Percentiles rank a stretch among this genome's conserved stretches.
Conservation (phyloP, 1,140 invertebrate genomes). For the Aphis craccivora region DNA sequence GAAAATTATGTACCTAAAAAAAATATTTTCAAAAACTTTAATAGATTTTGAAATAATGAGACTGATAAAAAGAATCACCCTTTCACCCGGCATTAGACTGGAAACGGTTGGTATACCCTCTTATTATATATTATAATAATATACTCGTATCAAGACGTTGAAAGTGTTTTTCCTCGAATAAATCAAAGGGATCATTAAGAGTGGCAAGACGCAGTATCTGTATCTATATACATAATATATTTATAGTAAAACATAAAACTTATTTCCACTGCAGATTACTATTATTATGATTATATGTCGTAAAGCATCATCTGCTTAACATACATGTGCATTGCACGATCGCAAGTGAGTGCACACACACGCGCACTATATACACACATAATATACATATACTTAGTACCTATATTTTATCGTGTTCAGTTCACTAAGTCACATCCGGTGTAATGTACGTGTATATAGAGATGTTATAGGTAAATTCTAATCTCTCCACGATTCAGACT, state of each 20-base stretch:
- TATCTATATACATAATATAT: too few species aligned
- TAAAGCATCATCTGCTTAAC: background rate
- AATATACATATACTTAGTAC: background rate
- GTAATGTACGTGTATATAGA: background rate
- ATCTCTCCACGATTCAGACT: background rate
- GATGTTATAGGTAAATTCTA: background rate
- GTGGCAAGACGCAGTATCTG: background rate
- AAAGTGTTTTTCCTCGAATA: background rate
- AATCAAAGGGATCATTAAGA: background rate
- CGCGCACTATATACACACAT: background rate
- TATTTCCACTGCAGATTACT: background rate
- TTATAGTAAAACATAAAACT: background rate
- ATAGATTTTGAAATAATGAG: too few species aligned
- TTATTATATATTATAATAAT: too few species aligned
- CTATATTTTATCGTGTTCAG: background rate
- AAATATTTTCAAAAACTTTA: too few species aligned
- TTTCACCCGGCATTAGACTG: background rate
- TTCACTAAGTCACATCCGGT: background rate
- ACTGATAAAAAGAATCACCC: too few species aligned
- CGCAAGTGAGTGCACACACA: background rate
- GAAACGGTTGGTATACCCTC: background rate
- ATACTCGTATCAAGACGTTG: too few species aligned
- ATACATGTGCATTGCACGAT: background rate
- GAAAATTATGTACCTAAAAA: too few species aligned
- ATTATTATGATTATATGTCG: background rate